These are phyloP conservation scores for Schizopygopsis malacanthus DNA, from an alignment of 2,797 vertebrate species.

Conservation along the genomic window DNA sequence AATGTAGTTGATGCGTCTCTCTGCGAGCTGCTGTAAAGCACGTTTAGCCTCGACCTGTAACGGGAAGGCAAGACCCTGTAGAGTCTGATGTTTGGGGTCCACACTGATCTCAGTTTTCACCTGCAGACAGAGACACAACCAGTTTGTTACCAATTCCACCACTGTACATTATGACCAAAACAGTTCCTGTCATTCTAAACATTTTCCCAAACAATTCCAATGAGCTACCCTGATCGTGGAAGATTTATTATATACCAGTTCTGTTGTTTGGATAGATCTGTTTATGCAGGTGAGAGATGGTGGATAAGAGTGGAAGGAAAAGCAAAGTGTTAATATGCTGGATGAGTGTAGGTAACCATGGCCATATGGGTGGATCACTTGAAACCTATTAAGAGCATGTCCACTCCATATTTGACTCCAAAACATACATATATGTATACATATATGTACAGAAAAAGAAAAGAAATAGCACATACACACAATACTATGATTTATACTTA, in stretches of 20 bases:
- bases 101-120: conserved; percentile 94
- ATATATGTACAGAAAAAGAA: no score
- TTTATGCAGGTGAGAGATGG: conserved; percentile 31
- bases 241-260: not conserved
- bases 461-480: no score
- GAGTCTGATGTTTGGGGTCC: conserved; percentile 94
- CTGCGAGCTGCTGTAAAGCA: conserved; percentile 88
- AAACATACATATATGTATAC: not conserved
- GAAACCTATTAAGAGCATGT: not conserved
- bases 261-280: conserved; percentile 7
- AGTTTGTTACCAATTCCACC: not conserved
- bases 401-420: not conserved
- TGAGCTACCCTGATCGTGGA: not conserved
- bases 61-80: conserved; percentile 94
- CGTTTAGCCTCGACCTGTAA: conserved; percentile 87
- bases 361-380: not conserved
- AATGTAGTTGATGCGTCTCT: conserved; percentile 91
- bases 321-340: not conserved
- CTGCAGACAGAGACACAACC: conserved; percentile 73
- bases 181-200: conserved; percentile 1
- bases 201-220: conserved; percentile 17
- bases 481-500: no score
- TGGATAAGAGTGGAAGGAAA: conserved; percentile 22
- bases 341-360: not conserved
- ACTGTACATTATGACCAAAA: not conserved